These are phyloP conservation scores for Eupithecia subumbrata DNA, from an alignment of 2,888 invertebrate species.

Conservation along the genomic window DNA sequence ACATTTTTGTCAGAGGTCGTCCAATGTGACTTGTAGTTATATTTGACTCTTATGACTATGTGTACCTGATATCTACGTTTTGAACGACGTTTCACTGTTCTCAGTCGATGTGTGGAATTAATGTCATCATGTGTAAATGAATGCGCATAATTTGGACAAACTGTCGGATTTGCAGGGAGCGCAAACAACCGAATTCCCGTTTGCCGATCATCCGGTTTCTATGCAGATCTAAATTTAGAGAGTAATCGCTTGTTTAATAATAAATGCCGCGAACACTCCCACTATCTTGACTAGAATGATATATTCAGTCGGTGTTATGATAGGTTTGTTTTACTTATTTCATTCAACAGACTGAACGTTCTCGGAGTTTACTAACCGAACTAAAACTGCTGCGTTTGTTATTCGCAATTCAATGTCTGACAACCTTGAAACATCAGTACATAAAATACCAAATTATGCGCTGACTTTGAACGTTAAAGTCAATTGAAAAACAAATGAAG, in stretches of 20 bases:
- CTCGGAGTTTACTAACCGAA: conserved; percentile 6
- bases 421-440: conserved; percentile 5
- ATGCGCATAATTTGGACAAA: conserved; percentile 73
- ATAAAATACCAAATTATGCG: conserved; percentile 14
- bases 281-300: conserved; percentile 24
- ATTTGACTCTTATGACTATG: conserved; percentile 36
- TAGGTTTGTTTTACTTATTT: conserved; percentile 16
- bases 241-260: conserved; percentile 71
- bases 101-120: conserved; percentile 38
- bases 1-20: conserved; percentile 45
- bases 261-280: conserved; percentile 46
- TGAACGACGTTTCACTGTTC: conserved; percentile 3
- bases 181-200: conserved; percentile 53
- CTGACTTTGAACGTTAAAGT: conserved; percentile 9
- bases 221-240: conserved; percentile 72
- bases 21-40: conserved; percentile 49
- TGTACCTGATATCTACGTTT: conserved; percentile 10
- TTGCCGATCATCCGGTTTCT: conserved; percentile 56
- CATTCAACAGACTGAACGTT: conserved; percentile 1
- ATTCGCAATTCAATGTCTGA: conserved; percentile 6
- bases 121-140: conserved; percentile 52
- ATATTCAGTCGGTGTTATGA: conserved; percentile 22
- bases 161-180: conserved; percentile 65
- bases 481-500: conserved; percentile 5
- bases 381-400: neutral